A percentile compares a stretch with the other conserved stretches of the same genome.
Conservation (phyloP, 2,113 vertebrate species). For the Pluvianellus socialis region DNA sequence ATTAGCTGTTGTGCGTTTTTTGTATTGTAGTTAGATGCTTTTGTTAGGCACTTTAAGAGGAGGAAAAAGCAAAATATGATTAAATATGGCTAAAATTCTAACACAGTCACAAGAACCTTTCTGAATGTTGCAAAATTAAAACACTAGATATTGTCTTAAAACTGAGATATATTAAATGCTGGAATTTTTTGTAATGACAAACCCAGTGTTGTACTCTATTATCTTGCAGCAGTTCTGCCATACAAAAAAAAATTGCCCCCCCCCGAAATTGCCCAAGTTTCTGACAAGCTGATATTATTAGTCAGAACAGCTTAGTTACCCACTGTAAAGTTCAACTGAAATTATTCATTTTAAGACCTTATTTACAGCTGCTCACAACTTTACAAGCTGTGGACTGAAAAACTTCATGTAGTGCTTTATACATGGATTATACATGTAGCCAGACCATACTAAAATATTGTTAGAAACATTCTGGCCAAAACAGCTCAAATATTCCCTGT, state of each 20-base stretch:
- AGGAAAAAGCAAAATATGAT: background rate
- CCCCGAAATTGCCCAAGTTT: background rate
- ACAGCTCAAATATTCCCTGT: background rate
- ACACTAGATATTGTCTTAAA: background rate
- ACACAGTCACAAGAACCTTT: background rate
- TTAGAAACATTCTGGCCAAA: background rate
- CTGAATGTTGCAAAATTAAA: background rate
- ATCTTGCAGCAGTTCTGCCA: background rate
- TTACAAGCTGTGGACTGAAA: background rate
- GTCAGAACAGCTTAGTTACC: background rate
- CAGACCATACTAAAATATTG: background rate
- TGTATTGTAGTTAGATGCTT: background rate
- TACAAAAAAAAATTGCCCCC: background rate
- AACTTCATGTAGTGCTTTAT: background rate
- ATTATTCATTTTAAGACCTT: background rate
- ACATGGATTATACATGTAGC: accelerated
- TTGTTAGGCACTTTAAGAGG: background rate
- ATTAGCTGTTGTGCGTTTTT: background rate
- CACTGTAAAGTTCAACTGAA: background rate
- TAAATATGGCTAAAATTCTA: background rate
- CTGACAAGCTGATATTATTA: background rate
- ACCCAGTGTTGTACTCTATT: background rate
- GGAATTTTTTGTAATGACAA: background rate
- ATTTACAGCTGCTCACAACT: background rate
- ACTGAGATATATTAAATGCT: background rate